Conservation (phyloP, 2,888 invertebrate genomes). For the Polydrusus cervinus region DNA sequence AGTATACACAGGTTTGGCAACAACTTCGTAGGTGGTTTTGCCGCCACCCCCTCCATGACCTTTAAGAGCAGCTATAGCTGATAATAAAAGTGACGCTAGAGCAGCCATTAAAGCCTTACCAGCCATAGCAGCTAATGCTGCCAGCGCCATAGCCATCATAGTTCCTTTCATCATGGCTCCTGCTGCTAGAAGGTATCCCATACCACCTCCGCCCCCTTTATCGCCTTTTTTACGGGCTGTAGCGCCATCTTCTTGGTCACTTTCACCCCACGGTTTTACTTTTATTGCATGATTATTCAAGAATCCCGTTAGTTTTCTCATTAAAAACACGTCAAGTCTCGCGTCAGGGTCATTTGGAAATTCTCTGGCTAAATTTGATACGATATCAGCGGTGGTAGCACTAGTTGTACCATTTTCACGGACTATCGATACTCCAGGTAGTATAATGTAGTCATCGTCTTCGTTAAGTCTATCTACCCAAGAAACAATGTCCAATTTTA, state of each 20-base stretch:
- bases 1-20: slow-evolving; percentile 84
- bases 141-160: slow-evolving; percentile 81
- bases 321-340: slow-evolving; percentile 82
- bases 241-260: slow-evolving; percentile 65
- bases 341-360: slow-evolving; percentile 83
- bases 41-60: slow-evolving; percentile 78
- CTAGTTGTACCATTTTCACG: slow-evolving; percentile 74
- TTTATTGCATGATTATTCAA: slow-evolving; percentile 84
- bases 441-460: slow-evolving; percentile 79
- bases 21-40: slow-evolving; percentile 84
- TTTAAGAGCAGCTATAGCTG: slow-evolving; percentile 77
- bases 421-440: slow-evolving; percentile 84
- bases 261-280: slow-evolving; percentile 72
- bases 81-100: slow-evolving; percentile 83
- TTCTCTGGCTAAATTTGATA: slow-evolving; percentile 83
- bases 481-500: slow-evolving; percentile 85
- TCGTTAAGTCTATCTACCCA: slow-evolving; percentile 84
- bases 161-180: slow-evolving; percentile 79
- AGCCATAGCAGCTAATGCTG: slow-evolving; percentile 82
- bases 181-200: slow-evolving; percentile 70
- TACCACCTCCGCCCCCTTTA: slow-evolving; percentile 73
- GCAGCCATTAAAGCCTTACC: slow-evolving; percentile 88
- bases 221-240: slow-evolving; percentile 73
- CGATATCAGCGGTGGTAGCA: slow-evolving; percentile 79
- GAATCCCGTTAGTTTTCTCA: slow-evolving; percentile 81